Evolutionary conservation across 2,797 vertebrate genomes (phyloP), one percentile per base, ranked within the genome.

Genomic region (Cyclopterus lumpus): DNA sequence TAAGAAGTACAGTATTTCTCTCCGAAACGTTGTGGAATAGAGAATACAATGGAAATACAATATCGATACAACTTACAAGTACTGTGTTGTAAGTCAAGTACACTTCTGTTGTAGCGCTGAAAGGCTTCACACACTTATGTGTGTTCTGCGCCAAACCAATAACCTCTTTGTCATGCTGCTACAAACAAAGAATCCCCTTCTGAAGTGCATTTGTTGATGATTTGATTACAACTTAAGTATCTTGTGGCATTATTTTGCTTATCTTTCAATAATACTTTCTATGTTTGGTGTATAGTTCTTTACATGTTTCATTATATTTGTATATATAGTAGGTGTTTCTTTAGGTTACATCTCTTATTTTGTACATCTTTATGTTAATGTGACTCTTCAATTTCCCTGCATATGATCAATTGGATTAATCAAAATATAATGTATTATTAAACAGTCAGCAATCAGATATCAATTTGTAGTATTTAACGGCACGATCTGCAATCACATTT

Each of bases 401-500:
- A 6, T 15, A 5, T 51, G 24, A 55, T 44, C 16, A 59, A 20
- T 69, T 8, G 22, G 16, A 69, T 53, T n/a, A 42, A 40, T 60
- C 24, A 54, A 9, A 14, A 26, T 46, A 22, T 22, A 46, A 38
- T 28, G 12, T 66, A n/a, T 53, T 3, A 58, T 54, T 75, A 40
- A 72, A 62, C 26, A 51, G 59, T 59, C 44, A 44, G 16, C 6
- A 42, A 30, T 63, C 20, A 61, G 24, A 64, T 61, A 51, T 28
- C 1, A 30, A 14, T 63, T 30, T 42, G 16, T 18, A 42, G 2
- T 34, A 73, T 79, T 59, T 32, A 63, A 69, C 63, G 11, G 66
- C 38, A 16, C 12, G 22, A 66, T 67, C 51, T 60, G 49, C 40
- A 73, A 30, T 76, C 26, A 48, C 8, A 8, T 76, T 79, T 53